Evolutionary conservation across 2,113 vertebrate genomes (phyloP).

Genomic region (Pachyramphus minor): DNA sequence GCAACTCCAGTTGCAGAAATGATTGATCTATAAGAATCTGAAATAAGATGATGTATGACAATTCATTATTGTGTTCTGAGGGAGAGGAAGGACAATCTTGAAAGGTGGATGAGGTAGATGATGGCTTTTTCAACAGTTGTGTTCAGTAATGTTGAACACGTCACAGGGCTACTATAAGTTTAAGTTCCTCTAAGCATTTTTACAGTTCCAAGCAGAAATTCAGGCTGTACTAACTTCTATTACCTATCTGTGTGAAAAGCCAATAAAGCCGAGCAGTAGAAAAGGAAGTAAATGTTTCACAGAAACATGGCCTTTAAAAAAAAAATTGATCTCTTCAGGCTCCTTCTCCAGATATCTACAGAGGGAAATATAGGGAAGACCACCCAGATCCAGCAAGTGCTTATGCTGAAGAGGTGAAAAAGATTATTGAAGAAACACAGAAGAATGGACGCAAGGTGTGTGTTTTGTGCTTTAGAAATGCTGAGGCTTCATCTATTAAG

Average conservation of each 20-base stretch:
- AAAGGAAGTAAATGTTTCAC: background rate
- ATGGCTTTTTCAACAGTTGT: background rate
- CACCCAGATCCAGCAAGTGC: slow-evolving; percentile 84
- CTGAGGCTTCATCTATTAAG: background rate
- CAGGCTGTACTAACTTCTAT: background rate
- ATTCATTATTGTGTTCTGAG: background rate
- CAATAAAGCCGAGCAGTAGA: background rate
- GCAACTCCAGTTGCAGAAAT: background rate
- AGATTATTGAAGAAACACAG: slow-evolving; percentile 80
- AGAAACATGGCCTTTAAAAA: background rate
- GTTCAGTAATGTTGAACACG: background rate
- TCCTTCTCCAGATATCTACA: slow-evolving; percentile 89
- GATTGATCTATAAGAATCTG: background rate
- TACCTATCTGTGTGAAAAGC: background rate
- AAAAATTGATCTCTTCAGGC: slow-evolving; percentile 74
- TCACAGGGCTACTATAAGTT: background rate
- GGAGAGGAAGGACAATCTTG: background rate
- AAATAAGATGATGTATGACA: background rate
- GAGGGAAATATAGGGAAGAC: slow-evolving; percentile 89
- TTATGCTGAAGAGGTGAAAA: slow-evolving; percentile 89
- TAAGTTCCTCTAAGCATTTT: background rate
- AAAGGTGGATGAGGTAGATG: background rate
- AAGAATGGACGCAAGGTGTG: slow-evolving; percentile 83
- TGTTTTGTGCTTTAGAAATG: background rate
- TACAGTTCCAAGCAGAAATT: background rate